These are phyloP conservation scores for Oscheius myriophilus DNA, from an alignment of 2,888 invertebrate species.

Conservation along the genomic window DNA sequence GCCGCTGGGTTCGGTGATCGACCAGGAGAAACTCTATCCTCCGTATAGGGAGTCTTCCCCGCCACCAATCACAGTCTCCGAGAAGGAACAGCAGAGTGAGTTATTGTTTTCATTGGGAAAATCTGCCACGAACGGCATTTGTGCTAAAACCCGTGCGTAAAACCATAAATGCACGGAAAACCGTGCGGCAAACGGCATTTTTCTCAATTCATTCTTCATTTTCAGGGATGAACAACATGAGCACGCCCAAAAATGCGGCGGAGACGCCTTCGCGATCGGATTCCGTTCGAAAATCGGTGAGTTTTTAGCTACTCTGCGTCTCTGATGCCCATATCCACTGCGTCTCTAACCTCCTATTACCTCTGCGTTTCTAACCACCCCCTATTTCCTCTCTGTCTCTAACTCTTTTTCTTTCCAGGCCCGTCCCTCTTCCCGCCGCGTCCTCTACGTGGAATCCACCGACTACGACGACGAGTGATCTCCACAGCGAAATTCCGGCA, in stretches of 20 bases:
- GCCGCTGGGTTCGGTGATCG: constrained; percentile 89
- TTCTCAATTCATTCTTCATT: neutral
- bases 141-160: no score
- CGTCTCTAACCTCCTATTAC: no score
- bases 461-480: constrained; percentile 18
- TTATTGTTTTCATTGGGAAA: constrained; percentile 15
- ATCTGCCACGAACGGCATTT: no score
- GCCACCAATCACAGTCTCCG: constrained; percentile 57
- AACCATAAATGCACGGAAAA: no score
- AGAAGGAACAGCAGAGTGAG: constrained; percentile 47
- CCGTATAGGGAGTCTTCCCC: constrained; percentile 58
- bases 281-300: constrained; percentile 9
- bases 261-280: constrained; percentile 4
- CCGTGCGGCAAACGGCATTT: neutral
- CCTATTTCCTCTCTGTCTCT: no score
- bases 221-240: constrained; percentile 6
- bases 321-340: no score
- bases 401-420: neutral
- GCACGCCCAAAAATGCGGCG: neutral
- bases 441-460: constrained; percentile 22
- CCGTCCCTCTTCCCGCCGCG: constrained; percentile 17
- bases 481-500: no score
- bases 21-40: constrained; percentile 73
- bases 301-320: no score
- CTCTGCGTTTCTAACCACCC: no score